Percentiles rank a stretch among this genome's conserved stretches.
These are phyloP conservation scores for Drosophila punjabiensis DNA, from an alignment of 1,140 invertebrate genomes.

Conservation along the genomic window DNA sequence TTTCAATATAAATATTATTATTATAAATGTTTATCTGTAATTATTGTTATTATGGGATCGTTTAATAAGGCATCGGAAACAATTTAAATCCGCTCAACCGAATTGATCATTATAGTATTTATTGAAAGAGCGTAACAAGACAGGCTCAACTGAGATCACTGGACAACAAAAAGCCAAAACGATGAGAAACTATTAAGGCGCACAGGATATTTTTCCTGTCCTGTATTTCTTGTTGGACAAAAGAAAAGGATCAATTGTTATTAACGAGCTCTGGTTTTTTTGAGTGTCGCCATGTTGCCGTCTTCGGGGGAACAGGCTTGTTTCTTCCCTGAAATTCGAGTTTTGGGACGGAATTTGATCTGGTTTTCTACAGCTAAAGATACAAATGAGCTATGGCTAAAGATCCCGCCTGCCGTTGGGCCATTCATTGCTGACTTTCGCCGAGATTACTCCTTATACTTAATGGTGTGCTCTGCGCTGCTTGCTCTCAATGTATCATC, in stretches of 20 bases:
- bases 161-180: neutral
- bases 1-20: neutral
- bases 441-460: conserved; percentile 13
- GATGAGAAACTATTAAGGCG: neutral
- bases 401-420: conserved; percentile 6
- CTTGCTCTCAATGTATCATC: conserved; percentile 64
- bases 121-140: neutral
- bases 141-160: neutral
- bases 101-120: neutral
- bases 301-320: conserved; percentile 30
- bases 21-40: neutral
- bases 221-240: neutral
- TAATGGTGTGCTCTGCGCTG: conserved; percentile 60
- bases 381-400: conserved; percentile 31
- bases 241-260: conserved; percentile 4
- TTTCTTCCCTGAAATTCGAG: neutral
- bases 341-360: conserved; percentile 12
- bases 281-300: neutral
- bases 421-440: conserved; percentile 47
- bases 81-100: neutral
- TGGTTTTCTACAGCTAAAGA: conserved; percentile 29
- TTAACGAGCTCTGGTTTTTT: neutral
- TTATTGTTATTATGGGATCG: too few species aligned
- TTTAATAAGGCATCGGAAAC: neutral
- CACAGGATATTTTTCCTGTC: neutral